Evolutionary conservation across 2,888 invertebrate genomes (phyloP), one percentile per base, ranked within the genome.

Genomic region (Acronicta leporina): DNA sequence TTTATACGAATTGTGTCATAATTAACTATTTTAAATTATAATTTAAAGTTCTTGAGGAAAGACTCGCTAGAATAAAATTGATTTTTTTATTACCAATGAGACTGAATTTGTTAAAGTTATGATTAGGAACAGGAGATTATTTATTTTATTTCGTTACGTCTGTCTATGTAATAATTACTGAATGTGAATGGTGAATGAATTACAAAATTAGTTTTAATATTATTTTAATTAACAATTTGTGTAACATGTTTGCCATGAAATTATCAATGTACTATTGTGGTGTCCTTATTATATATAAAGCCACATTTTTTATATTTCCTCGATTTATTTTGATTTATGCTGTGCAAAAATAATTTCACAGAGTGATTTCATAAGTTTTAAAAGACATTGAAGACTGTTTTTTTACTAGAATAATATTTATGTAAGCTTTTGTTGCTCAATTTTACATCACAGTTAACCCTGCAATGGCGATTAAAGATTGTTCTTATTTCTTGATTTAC

Each of bases 21-120:
- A 81, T 71, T 73, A 74, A 20, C 61, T 79, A 76, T 72, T 60
- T 74, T 73, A 68, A 74, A 68, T 75, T 71, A 70, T 77, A 78
- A 66, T 65, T 70, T 74, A 72, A 85, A 79, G 89, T 88, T 89
- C 65, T 92, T 90, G 88, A 91, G 89, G 87, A 88, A 88, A 88
- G 91, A 88, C 84, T 83, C 77, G 82, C 81, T 79, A 76, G 80
- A 78, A 78, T 82, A 81, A 85, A 86, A 85, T 84, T 83, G 75
- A 83, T 88, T 87, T 80, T 87, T 90, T 92, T 88, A 86, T 87
- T 85, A 90, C 88, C 86, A 88, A 94, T 93, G 92, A 94, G 94
- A 94, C 94, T 94, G 94, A 94, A 92, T 93, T 93, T 91, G 90
- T 92, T 92, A 90, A 89, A 86, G 84, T 88, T 87, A 87, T 82